These are phyloP conservation scores for Aphidius ervi DNA, from an alignment of 1,140 invertebrate genomes.

Conservation along the genomic window DNA sequence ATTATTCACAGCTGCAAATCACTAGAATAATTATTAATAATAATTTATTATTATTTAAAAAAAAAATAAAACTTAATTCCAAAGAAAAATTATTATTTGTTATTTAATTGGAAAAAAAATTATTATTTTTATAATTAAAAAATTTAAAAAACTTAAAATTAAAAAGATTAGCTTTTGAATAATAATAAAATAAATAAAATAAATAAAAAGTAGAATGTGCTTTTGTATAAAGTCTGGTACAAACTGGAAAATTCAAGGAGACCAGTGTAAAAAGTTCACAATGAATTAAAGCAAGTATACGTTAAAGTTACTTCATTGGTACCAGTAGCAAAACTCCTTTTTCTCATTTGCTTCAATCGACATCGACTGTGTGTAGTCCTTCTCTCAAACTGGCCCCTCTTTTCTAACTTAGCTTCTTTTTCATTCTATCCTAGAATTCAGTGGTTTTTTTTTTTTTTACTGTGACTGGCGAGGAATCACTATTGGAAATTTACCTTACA, in stretches of 20 bases:
- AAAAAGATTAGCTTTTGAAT: too few species aligned
- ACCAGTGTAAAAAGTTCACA: constrained; percentile 18
- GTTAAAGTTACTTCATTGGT: constrained; percentile 3
- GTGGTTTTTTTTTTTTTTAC: background rate
- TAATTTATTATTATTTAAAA: too few species aligned
- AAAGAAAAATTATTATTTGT: too few species aligned
- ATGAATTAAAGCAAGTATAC: constrained; percentile 23
- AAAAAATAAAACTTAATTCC: too few species aligned
- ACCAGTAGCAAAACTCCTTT: constrained; percentile 9
- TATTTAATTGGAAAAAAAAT: too few species aligned
- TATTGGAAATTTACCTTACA: constrained; percentile 30
- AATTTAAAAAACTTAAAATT: too few species aligned
- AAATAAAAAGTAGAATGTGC: too few species aligned
- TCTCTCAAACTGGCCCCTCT: constrained; percentile 4
- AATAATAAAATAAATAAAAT: too few species aligned
- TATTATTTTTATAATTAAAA: too few species aligned
- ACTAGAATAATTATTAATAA: background rate
- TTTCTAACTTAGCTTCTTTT: background rate
- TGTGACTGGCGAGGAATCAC: constrained; percentile 18
- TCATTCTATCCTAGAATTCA: background rate
- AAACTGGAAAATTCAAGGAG: background rate
- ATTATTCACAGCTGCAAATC: constrained; percentile 20
- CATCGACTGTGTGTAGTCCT: background rate
- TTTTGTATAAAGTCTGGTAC: background rate
- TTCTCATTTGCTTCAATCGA: constrained; percentile 5